Evolutionary conservation across 1,140 invertebrate genomes (phyloP).

Genomic region (Ridgeia piscesae): DNA sequence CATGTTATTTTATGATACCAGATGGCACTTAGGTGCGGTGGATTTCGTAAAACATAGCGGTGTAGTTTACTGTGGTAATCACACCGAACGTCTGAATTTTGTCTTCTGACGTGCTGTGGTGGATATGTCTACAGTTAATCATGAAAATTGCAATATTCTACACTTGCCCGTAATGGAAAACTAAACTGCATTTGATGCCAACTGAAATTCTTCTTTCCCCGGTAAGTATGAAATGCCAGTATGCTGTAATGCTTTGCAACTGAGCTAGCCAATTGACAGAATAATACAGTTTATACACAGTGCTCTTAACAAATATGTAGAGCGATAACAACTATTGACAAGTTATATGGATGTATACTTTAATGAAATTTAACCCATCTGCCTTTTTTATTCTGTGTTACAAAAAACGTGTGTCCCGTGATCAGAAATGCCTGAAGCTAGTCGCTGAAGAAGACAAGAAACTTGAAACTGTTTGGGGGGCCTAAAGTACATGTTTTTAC

Average conservation of each 20-base stretch:
- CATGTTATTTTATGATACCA: conserved; percentile 1
- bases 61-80: not conserved
- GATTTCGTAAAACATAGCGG: not conserved
- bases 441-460: not conserved
- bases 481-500: not conserved
- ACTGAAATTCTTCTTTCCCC: not conserved
- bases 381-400: not conserved
- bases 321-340: no score
- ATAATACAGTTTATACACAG: not conserved
- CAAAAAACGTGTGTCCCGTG: not conserved
- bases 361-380: not conserved
- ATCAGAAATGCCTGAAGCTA: not conserved
- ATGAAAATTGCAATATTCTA: not conserved
- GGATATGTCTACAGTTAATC: not conserved
- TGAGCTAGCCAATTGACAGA: not conserved
- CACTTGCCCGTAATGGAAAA: not conserved
- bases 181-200: not conserved
- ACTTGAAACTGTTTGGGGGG: not conserved
- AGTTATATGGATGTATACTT: not conserved
- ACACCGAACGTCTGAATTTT: not conserved
- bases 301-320: not conserved
- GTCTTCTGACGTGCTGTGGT: not conserved
- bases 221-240: not conserved
- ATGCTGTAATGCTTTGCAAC: not conserved
- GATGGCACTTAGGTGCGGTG: not conserved